phyloP scores from a whole-genome alignment of 2,113 vertebrate species.

The Axis porcinus region DNA sequence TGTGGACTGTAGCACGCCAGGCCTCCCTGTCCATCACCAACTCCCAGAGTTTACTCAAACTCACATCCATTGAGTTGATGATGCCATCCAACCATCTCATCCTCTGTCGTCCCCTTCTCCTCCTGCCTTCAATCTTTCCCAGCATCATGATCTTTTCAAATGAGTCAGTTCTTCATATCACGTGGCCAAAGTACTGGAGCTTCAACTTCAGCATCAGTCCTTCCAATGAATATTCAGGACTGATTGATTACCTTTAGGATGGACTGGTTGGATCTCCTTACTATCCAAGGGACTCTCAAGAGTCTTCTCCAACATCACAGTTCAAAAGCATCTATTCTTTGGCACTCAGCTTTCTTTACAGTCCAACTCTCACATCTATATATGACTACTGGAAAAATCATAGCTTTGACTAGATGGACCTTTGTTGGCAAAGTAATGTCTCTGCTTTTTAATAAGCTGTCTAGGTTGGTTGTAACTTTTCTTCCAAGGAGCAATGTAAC shows the following conservation, averaged over 20 bases:
- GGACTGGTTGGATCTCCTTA: neutral
- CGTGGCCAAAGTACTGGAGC: neutral
- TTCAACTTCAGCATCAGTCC: neutral
- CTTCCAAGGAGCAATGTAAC: neutral
- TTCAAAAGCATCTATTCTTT: neutral
- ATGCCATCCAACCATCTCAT: neutral
- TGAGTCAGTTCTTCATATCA: neutral
- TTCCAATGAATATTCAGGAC: neutral
- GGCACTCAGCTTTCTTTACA: neutral
- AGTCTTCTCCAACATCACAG: neutral
- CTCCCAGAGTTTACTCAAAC: neutral
- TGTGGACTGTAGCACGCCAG: neutral
- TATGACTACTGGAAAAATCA: neutral
- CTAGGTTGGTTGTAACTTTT: neutral
- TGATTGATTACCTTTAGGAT: too few relatives aligned
- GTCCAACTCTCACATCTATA: neutral
- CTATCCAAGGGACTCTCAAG: neutral
- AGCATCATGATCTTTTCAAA: neutral
- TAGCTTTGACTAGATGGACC: neutral
- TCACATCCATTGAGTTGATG: neutral
- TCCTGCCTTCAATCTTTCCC: neutral
- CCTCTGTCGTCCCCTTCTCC: neutral
- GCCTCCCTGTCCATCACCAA: neutral
- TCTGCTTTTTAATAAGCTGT: neutral
- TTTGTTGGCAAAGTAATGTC: neutral